Base-by-base conservation (phyloP, 2,888 invertebrate genomes). In the Amiota mariae region DNA sequence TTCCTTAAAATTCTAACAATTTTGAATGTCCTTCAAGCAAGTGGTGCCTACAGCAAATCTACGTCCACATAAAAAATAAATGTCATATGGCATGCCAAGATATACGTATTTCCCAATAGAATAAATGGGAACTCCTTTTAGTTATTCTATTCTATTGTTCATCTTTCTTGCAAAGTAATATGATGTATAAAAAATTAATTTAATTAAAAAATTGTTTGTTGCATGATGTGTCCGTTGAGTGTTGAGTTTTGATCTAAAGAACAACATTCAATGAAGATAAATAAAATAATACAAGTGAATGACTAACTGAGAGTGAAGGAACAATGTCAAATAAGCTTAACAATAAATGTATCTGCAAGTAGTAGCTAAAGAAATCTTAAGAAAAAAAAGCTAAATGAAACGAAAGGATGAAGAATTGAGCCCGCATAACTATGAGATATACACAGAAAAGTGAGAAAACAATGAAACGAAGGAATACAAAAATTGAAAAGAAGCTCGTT, bases 141-240 rank as follows among this genome's bases (percentile, higher is more conserved):
- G 36, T 36, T 36, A 36, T 36, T 36, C 36, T 36, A 36, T 36
- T 36, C 36, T 36, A 36, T 36, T 36, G 36, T 36, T 6, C 8
- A 6, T 36, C 36, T 36, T 36, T 24, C 24, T 24, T 24, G 3
- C 24, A 24, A 24, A 24, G 24, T 24, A 24, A 24, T 24, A 2
- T 24, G 24, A 24, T 20, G 18, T 20, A 82, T 81, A 77, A 86
- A 86, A 84, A 73, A 84, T 83, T 86, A 83, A 83, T 83, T 83
- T 84, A 86, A 83, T 83, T 86, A 83, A 85, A 86, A 36, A 36
- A 36, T 36, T 36, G 36, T 84, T 84, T 76, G 79, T 76, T 79
- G 81, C 85, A 82, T 67, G 49, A 82, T 67, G 49, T 66, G 47
- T 46, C 46, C 64, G n/a, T 24, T 12, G 48, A n/a, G 66, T 48